Percentiles rank a stretch among this genome's conserved stretches.
Conservation (phyloP, 2,113 vertebrate species). For the Rhinoptilus africanus region DNA sequence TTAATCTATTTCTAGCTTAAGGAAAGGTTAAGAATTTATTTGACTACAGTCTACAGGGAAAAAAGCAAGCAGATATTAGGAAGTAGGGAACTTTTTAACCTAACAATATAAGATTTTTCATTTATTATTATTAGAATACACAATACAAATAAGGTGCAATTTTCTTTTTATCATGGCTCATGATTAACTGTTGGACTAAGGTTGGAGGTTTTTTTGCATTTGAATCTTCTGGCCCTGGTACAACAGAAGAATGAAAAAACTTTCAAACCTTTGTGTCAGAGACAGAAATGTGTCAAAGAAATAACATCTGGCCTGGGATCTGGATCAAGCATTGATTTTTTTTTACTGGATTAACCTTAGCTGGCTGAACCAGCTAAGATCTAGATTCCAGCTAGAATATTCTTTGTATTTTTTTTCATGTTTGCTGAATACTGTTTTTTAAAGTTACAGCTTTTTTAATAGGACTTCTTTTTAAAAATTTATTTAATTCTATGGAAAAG, state of each 20-base stretch:
- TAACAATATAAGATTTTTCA: not conserved
- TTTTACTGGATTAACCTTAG: not conserved
- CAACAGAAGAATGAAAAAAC: not conserved
- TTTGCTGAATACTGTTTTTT: not conserved
- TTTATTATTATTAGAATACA: not conserved
- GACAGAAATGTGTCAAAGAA: not conserved
- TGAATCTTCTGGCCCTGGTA: not conserved
- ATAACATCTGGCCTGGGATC: not conserved
- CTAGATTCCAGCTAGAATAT: no score
- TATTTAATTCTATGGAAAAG: not conserved
- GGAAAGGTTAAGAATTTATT: not conserved
- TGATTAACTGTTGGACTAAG: not conserved
- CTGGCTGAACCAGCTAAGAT: not conserved
- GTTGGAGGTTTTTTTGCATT: not conserved
- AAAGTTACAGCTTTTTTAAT: not conserved
- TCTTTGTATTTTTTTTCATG: rapidly evolving
- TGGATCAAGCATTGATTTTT: not conserved
- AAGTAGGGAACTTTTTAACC: not conserved
- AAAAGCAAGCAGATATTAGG: not conserved
- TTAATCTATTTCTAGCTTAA: not conserved
- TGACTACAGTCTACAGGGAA: not conserved
- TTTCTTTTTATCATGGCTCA: not conserved
- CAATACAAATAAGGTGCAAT: not conserved
- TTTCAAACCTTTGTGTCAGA: not conserved
- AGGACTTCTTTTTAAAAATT: not conserved